Base-by-base conservation (phyloP, 2,113 vertebrate species). In the Pteruthius melanotis region DNA sequence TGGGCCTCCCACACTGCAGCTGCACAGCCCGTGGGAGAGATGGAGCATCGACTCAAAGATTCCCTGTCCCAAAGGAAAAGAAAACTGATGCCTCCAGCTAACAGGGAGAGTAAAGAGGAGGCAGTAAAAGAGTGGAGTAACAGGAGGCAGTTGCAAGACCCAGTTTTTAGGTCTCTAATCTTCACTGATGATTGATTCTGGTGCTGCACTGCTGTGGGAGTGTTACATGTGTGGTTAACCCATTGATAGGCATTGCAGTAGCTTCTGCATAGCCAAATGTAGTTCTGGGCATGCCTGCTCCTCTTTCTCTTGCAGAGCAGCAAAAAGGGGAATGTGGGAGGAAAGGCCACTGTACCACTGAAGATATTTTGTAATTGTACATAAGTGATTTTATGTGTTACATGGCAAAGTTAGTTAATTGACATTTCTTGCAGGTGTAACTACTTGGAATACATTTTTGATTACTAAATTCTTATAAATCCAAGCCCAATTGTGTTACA, bases 211-310 rank as follows among this genome's bases (percentile, higher is more conserved):
- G 30, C n/a, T 66, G 42, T 44, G 24, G 42, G 31, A 78, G 11
- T 14, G 13, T 10, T 16, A 1, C 10, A 9, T 4, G 33, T 57
- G 78, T 31, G 60, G 24, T 54, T 37, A 47, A 23, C 33, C 66
- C 1, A 0, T 11, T 14, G 0, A 9, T 16, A 28, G 54, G 23
- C 33, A 47, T 16, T 39, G 68, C 30, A 22, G 6, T 47, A 42
- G 33, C 40, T 40, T 65, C 45, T 80, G 45, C 44, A 14, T 22
- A 16, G 39, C 47, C 35, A 54, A 13, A 17, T 18, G 18, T 30
- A 15, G 28, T 26, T 52, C 19, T 26, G 6, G 4, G 15, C 1
- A 0, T 9, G 3, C 2, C 7, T 65, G 17, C 10, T 28, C 19
- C 27, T 57, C 61, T 50, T 87, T 42, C 10, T 70, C 27, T 49